phyloP scores from a whole-genome alignment of 2,113 vertebrate species.

The Sphaerodactylus townsendi region DNA sequence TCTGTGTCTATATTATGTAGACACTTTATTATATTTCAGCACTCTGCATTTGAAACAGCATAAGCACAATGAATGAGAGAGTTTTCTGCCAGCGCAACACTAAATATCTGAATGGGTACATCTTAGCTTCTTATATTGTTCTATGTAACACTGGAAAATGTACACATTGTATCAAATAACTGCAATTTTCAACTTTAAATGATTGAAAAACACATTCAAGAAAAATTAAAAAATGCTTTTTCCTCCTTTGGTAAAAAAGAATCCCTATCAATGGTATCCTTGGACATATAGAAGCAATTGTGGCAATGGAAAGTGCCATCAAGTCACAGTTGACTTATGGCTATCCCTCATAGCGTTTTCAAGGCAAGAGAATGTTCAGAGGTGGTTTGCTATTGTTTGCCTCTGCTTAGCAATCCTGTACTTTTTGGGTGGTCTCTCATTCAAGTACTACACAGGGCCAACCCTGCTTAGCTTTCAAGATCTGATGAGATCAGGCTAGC shows the following conservation, averaged over 20 bases:
- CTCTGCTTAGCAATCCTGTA: too few relatives aligned
- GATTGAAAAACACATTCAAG: not conserved
- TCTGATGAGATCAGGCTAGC: too few relatives aligned
- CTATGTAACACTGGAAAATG: not conserved
- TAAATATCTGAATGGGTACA: not conserved
- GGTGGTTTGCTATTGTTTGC: too few relatives aligned
- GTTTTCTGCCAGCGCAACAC: not conserved
- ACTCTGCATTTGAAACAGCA: not conserved
- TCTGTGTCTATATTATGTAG: not conserved
- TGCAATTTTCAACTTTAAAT: not conserved
- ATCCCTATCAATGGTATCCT: not conserved
- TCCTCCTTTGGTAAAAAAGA: not conserved
- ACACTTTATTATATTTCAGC: not conserved
- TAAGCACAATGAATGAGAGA: not conserved
- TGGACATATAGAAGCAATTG: too few relatives aligned
- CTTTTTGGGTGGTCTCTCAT: too few relatives aligned
- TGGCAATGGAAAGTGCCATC: too few relatives aligned
- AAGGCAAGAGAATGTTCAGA: too few relatives aligned
- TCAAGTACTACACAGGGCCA: too few relatives aligned
- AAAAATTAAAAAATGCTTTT: not conserved
- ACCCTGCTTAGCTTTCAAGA: too few relatives aligned
- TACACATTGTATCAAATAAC: not conserved
- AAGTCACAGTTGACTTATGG: too few relatives aligned
- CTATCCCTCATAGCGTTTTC: too few relatives aligned
- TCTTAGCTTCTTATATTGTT: not conserved